phyloP scores from a whole-genome alignment of 2,797 vertebrate species.

The Pampus argenteus region DNA sequence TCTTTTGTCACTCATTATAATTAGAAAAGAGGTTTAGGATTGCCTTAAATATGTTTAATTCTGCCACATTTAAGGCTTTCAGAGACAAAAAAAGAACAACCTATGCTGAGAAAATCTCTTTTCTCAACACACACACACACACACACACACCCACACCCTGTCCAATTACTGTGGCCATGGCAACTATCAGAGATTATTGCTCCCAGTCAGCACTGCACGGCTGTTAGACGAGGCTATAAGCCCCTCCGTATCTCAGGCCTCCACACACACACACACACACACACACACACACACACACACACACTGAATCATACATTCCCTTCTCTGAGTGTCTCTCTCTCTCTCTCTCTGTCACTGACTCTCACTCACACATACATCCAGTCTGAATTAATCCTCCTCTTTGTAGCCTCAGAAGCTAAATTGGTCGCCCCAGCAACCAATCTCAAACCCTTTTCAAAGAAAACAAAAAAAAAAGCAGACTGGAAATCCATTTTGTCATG shows the following conservation, averaged over 20 bases:
- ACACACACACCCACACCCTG: conserved; percentile 35
- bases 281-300: conserved; percentile 30
- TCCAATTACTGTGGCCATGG: conserved; percentile 82
- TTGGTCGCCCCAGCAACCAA: conserved; percentile 70
- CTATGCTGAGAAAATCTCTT: conserved; percentile 33
- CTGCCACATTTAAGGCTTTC: conserved; percentile 1
- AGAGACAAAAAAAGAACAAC: conserved; percentile 7
- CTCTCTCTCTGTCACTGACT: conserved; percentile 22
- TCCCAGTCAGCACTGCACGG: conserved; percentile 72
- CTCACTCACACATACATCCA: conserved; percentile 28
- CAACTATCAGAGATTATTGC: conserved; percentile 84
- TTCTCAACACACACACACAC: conserved; percentile 58
- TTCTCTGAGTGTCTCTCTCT: conserved; percentile 27
- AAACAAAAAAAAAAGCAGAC: conserved; percentile 32
- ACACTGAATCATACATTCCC: conserved; percentile 15
- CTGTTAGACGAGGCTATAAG: conserved; percentile 69
- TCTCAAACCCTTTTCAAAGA: conserved; percentile 47
- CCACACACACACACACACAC: conserved; percentile 44
- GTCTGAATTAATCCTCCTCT: conserved; percentile 74
- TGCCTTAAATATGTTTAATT: conserved; percentile 16
- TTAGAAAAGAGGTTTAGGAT: not conserved
- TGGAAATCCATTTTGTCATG: conserved; percentile 44
- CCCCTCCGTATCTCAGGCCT: conserved; percentile 65
- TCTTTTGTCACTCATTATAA: not conserved
- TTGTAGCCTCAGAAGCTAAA: conserved; percentile 68